Evolutionary conservation across 2,888 invertebrate genomes (phyloP), one percentile per base, ranked within the genome.

Genomic region (Sabatieria punctata): DNA sequence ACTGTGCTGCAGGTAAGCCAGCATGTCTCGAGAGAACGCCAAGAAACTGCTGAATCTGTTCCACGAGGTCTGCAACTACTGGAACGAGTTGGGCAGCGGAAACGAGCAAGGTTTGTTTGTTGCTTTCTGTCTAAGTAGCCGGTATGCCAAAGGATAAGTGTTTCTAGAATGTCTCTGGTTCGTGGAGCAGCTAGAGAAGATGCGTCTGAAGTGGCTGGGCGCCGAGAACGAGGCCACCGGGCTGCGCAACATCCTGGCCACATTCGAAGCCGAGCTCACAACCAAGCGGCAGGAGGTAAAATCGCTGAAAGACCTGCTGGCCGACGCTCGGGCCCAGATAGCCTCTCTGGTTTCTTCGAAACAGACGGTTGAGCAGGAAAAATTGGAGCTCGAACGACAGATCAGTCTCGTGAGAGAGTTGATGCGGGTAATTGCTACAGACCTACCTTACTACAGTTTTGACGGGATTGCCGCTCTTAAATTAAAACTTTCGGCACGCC

Each of bases 281-380:
- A 8, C 36, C 15, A 48, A 49, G 21, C 47, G 47, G 2, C 49
- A 48, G 24, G 46, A 52, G 36, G 41, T 44, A 6, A 48, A 43
- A 25, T 22, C 48, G 39, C 47, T 49, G 18, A 49, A 30, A 11
- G 44, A 37, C 3, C 23, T 56, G 38, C 46, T 56, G 24, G 52
- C 47, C 33, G 56, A 57, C 26, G 55, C 54, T 11, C 46, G 55
- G 18, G 50, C 49, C 25, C 52, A 55, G 45, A 45, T 55, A 19
- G 49, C 54, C 1, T 43, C 42, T 0, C 46, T 55, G 33, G 46
- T 55, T 43, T 52, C 52, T 8, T 49, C 55, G 36, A 55, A 52
- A 40, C 52, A 52, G 18, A 49, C 50, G 6, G 40, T 55, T 27
- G 52, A 54, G 39, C 43, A 49, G 4, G 55, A 57, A 41, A 41